phyloP scores from a whole-genome alignment of 1,140 invertebrate species.

The Drosophila arizonae region DNA sequence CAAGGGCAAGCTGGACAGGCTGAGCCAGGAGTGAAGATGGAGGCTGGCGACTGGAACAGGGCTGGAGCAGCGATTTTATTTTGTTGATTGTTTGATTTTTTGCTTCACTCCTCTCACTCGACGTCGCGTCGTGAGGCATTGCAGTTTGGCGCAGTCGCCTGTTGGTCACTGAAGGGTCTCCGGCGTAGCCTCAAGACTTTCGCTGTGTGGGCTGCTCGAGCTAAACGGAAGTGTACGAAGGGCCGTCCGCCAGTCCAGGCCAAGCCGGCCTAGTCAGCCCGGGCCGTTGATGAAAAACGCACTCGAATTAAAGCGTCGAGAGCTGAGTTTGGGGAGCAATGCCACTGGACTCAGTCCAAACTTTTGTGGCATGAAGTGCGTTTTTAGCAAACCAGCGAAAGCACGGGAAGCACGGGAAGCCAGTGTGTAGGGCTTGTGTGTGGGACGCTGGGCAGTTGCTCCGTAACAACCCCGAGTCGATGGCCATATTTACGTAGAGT shows the following conservation, averaged over 20 bases:
- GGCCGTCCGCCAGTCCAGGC: slow-evolving; percentile 1
- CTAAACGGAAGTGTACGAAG: slow-evolving; percentile 68
- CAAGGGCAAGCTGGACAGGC: slow-evolving; percentile 32
- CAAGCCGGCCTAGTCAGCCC: slow-evolving; percentile 16
- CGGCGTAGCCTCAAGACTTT: slow-evolving; percentile 78
- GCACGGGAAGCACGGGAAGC: background rate
- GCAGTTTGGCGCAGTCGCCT: slow-evolving; percentile 71
- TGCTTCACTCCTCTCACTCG: slow-evolving; percentile 50
- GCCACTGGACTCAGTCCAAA: slow-evolving; percentile 33
- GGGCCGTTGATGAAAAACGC: slow-evolving; percentile 74
- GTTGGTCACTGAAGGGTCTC: slow-evolving; percentile 73
- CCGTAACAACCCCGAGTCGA: slow-evolving; percentile 40
- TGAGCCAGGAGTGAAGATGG: background rate
- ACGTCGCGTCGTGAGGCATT: slow-evolving; percentile 44
- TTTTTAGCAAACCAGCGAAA: slow-evolving; percentile 27
- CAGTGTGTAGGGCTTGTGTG: background rate
- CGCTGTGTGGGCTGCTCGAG: slow-evolving; percentile 42
- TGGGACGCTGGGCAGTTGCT: background rate
- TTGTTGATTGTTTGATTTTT: slow-evolving; percentile 81
- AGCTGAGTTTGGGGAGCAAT: slow-evolving; percentile 12
- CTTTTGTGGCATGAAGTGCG: slow-evolving; percentile 39
- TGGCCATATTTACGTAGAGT: slow-evolving; percentile 56
- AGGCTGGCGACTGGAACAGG: slow-evolving; percentile 1
- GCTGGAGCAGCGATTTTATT: slow-evolving; percentile 65
- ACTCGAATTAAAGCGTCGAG: slow-evolving; percentile 74